Conservation (phyloP, 35 echinoderm and acorn worm genomes). For the Ophiothrix spiculata region DNA sequence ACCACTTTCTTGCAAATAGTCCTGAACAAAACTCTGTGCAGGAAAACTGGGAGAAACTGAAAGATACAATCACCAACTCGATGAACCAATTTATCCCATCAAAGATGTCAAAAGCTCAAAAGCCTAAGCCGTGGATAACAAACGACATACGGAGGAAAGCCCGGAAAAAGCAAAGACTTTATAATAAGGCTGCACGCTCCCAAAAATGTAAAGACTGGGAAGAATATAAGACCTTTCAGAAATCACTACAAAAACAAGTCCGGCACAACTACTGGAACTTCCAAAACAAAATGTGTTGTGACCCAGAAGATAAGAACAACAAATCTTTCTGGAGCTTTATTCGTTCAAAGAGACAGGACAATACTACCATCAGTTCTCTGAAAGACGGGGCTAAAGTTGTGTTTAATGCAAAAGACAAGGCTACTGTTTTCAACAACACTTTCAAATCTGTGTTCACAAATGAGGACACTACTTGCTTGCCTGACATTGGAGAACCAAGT, state of each 20-base stretch:
- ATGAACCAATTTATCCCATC: conserved; percentile 23
- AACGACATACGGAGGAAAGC: conserved; percentile 1
- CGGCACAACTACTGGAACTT: conserved; percentile 18
- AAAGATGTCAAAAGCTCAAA: background rate
- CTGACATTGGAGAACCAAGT: background rate
- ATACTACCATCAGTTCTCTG: conserved; percentile 1
- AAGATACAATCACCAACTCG: background rate
- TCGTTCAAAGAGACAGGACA: conserved; percentile 20
- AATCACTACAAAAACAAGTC: conserved; percentile 24
- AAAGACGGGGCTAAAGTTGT: conserved; percentile 3
- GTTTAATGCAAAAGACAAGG: conserved; percentile 17
- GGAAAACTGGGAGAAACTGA: conserved; percentile 24
- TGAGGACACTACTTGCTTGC: conserved; percentile 9
- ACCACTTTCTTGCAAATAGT: conserved; percentile 7
- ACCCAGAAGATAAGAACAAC: conserved; percentile 35
- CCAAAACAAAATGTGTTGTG: conserved; percentile 14
- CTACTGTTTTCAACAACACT: conserved; percentile 15
- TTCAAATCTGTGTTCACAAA: conserved; percentile 49
- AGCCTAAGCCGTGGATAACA: conserved; percentile 25
- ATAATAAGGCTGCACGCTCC: conserved; percentile 23
- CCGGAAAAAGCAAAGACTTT: conserved; percentile 29
- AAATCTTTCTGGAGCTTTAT: conserved; percentile 43
- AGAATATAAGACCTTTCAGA: conserved; percentile 21
- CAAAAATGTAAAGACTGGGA: conserved; percentile 20
- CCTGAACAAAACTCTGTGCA: background rate